A percentile compares a stretch with the other conserved stretches of the same genome.
These are phyloP conservation scores for Pluvianellus socialis DNA, from an alignment of 2,113 vertebrate genomes.

Conservation along the genomic window DNA sequence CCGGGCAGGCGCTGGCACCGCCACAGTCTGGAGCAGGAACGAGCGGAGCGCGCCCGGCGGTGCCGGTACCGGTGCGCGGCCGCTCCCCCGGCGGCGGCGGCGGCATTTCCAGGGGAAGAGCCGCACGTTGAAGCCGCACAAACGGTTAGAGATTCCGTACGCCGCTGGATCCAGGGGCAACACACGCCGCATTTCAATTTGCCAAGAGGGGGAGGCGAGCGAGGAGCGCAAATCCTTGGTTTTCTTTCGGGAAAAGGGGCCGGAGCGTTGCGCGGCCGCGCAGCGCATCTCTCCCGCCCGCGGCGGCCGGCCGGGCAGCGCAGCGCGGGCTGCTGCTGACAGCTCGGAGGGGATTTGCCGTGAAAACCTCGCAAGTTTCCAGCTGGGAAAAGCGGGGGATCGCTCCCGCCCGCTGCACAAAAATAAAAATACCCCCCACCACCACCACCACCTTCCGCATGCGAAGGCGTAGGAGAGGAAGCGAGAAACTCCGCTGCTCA, in stretches of 20 bases:
- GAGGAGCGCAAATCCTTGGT: not conserved
- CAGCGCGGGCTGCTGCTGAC: no score
- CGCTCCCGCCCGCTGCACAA: not conserved
- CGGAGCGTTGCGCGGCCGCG: not conserved
- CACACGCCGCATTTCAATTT: not conserved
- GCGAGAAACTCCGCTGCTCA: constrained; percentile 22
- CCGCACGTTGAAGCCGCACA: not conserved
- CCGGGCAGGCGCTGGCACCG: no score
- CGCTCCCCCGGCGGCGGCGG: accelerated
- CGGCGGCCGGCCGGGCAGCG: no score
- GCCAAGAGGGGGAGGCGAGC: not conserved
- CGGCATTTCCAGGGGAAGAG: accelerated
- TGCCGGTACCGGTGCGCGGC: no score
- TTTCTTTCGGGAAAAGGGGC: accelerated
- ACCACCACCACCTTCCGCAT: constrained; percentile 29
- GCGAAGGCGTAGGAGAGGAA: constrained; percentile 31
- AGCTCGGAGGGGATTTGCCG: not conserved
- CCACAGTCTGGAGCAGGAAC: no score
- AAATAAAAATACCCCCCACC: constrained; percentile 9
- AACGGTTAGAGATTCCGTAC: accelerated
- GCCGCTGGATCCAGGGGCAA: not conserved
- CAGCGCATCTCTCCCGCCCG: no score
- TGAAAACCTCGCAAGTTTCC: constrained; percentile 6
- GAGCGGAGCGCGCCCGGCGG: no score
- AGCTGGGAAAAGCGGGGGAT: constrained; percentile 30